These are phyloP conservation scores for Porites lutea DNA, from an alignment of 64 coral and sea anemone genomes.

Conservation along the genomic window DNA sequence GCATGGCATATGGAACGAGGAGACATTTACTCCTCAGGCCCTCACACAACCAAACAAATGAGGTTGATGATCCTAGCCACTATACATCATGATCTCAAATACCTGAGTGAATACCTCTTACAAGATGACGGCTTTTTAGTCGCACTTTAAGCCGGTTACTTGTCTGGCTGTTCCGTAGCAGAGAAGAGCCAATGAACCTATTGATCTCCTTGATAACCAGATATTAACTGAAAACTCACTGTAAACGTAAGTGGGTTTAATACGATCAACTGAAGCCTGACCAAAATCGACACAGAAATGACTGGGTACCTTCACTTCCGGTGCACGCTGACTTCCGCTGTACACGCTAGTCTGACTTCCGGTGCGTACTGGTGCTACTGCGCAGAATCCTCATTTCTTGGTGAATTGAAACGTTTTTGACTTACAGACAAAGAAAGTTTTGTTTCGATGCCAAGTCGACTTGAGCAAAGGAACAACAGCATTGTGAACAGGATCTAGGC, in stretches of 20 bases:
- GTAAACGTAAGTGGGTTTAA: conserved; percentile 24
- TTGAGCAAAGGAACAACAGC: background rate
- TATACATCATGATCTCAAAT: conserved; percentile 54
- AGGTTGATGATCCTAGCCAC: background rate
- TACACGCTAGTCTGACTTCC: too few relatives aligned
- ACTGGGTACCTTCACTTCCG: conserved; percentile 39
- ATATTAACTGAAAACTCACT: conserved; percentile 43
- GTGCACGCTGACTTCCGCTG: background rate
- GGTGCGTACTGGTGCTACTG: background rate
- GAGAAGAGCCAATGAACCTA: conserved; percentile 35
- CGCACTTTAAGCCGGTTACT: background rate
- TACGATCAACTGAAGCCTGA: conserved; percentile 13
- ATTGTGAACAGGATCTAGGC: background rate
- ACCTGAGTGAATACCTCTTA: conserved; percentile 58
- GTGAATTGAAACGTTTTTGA: background rate
- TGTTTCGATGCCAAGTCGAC: background rate
- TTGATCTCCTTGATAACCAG: conserved; percentile 46
- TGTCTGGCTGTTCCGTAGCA: conserved; percentile 35
- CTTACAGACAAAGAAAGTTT: conserved; percentile 21
- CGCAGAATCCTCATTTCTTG: background rate
- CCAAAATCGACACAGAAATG: conserved; percentile 30
- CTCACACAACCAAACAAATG: background rate
- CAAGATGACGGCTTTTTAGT: background rate
- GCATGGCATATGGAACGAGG: background rate
- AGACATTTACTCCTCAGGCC: background rate